Evolutionary conservation across 2,797 vertebrate genomes (phyloP), one percentile per base, ranked within the genome.

Genomic region (Mastacembelus armatus): DNA sequence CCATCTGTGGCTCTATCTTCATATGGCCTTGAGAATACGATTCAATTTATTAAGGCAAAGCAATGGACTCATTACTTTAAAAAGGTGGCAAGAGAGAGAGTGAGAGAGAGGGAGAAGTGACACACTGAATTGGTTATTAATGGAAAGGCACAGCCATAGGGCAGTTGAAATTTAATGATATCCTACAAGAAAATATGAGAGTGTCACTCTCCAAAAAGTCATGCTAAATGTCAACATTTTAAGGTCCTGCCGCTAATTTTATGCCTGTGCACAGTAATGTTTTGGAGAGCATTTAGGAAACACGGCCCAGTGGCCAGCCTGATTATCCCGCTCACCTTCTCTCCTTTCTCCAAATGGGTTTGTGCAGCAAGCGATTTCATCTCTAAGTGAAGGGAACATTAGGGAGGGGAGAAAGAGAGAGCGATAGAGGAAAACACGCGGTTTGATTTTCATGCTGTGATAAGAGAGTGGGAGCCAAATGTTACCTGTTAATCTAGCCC

Each of bases 161-260:
- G 96, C 96, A 97, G 93, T 97, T 97, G 97, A 97, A 98, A 98
- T 98, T 98, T 98, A 99, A 99, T 99, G 96, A 98, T 97, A 98
- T 96, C 97, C 96, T 96, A 96, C 96, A 95, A 98, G 98, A 97
- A 99, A 95, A 98, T 98, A 99, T 97, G 96, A 98, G 96, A 95
- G 97, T 98, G 98, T 99, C 98, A 98, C 96, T 98, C 98, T 99
- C 96, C 96, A 95, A 99, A 99, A 99, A 99, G 98, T 99, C 98
- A 99, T 95, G 97, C 95, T 97, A 99, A 99, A 99, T 99, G 98
- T 98, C 98, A 99, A 96, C 96, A 95, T 98, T 99, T 98, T 98
- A 98, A 96, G 96, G 96, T 97, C 95, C 94, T 90, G 93, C 91
- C 91, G 97, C 97, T 99, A 98, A 99, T 99, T 98, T 99, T 99